Evolutionary conservation across 30 jellyfish, hydroid and myxozoan species (phyloP), one percentile per base, ranked within the genome.

Genomic region (Aurelia sp.): DNA sequence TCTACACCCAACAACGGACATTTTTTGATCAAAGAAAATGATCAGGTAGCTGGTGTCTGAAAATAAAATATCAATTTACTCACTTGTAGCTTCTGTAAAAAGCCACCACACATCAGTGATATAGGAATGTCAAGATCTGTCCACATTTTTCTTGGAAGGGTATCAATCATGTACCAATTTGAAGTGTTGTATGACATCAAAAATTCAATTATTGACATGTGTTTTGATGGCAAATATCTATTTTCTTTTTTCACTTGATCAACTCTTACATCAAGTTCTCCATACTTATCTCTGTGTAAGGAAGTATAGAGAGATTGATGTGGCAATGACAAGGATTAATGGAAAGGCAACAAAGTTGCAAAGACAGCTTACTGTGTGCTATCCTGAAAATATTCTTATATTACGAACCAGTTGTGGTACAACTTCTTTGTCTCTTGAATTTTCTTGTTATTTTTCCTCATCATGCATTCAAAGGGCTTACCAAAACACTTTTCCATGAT

Each of bases 61-160:
- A 27, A 44, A 9, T 38, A 16, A 44, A 44, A 44, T 7, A 44
- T 44, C 15, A 9, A 44, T 44, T 18, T 58, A 57, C 27, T 21
- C 76, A 73, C 94, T 67, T 86, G 95, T 3, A 86, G 31, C 35
- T 89, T 63, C 24, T 76, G 30, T 21, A 78, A 8, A 38, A 63
- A 74, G 13, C 95, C 90, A 19, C 84, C 90, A 66, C 90, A 74
- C 19, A 18, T 66, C 15, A 86, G 13, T 19, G 72, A 35, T 16
- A 10, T 18, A 4, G 95, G 95, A 35, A 86, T 52, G 21, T 27
- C 59, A 20, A 86, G 41, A 86, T 86, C 95, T 5, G 27, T 44
- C 59, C 80, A 15, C 95, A 86, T 86, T 30, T 66, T 78, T 31
- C 53, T 50, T 6, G 95, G 95, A 50, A 86, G 78, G 24, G 95